Evolutionary conservation across 2,888 invertebrate species (phyloP), one percentile per base, ranked within the genome.

Genomic region (Nudaria mundana): DNA sequence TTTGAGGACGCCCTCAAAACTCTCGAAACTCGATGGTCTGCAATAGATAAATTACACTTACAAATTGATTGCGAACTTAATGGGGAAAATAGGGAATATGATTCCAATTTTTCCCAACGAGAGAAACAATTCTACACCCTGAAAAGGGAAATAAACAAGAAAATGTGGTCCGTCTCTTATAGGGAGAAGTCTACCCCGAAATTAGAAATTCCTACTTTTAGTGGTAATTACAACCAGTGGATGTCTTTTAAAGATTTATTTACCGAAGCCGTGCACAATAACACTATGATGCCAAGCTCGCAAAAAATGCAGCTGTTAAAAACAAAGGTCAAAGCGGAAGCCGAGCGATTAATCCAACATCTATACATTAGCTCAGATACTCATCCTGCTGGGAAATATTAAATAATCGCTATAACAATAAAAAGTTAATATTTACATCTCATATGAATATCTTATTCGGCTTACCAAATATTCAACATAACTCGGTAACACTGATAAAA

Each of bases 361-460:
- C 33, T 52, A 10, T 26, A 25, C 3, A 34, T 34, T n/a, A 34
- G 18, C 7, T n/a, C 34, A 8, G 34, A 34, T 16, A 59, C 52
- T 30, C 55, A 59, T 20, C 28, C 0, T 52, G 52, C 29, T 58
- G 61, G 61, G 49, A 55, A 1, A 48, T 56, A 18, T 12, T 60
- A 5, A 54, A 52, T 13, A 30, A 52, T 16, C 25, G 60, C 1
- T 60, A 48, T 24, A 40, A 57, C 14, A 60, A 34, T 12, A 26
- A 54, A 24, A 39, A 35, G 14, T 1, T 20, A 5, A 36, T 36
- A 0, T 36, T 28, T 13, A 29, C 15, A 5, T 20, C 29, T 10
- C 40, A 55, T 14, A 30, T 51, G 2, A 52, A 47, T 24, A 47
- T 13, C n/a, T 12, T 60, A 4, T 20, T 55, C 16, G 43, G 24